Percentiles rank a stretch among this genome's conserved stretches.
Evolutionary conservation across 2,888 invertebrate genomes (phyloP).

Genomic region (Eretmocerus hayati): DNA sequence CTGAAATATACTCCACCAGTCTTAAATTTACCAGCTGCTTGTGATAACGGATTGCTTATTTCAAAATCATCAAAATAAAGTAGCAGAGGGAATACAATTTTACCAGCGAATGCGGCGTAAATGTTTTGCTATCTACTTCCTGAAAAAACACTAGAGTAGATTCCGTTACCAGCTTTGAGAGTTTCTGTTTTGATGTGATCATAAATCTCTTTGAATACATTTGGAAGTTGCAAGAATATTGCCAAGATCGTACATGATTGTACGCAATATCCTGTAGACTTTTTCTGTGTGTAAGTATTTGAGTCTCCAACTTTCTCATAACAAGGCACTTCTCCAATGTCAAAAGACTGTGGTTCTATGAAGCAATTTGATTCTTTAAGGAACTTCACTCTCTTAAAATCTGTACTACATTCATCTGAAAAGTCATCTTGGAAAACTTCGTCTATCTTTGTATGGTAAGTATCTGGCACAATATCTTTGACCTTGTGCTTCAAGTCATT

Average conservation of each 20-base stretch:
- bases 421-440: not conserved
- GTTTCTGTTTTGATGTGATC: not conserved
- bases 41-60: conserved; percentile 2
- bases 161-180: not conserved
- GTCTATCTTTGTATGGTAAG: not conserved
- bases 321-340: not conserved
- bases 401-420: not conserved
- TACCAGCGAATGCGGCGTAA: not conserved
- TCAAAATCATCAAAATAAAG: conserved; percentile 7
- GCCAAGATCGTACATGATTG: not conserved
- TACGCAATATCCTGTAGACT: not conserved
- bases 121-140: conserved; percentile 7
- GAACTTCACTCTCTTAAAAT: not conserved
- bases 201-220: not conserved
- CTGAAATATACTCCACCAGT: conserved; percentile 18
- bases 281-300: not conserved
- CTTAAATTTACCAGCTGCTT: conserved; percentile 13
- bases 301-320: not conserved
- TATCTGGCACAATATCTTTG: not conserved
- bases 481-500: not conserved
- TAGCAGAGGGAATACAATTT: conserved; percentile 9
- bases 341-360: not conserved
- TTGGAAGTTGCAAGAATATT: not conserved
- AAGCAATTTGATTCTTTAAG: not conserved
- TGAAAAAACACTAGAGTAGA: not conserved